Conservation (phyloP, 2,113 vertebrate species). For the Geococcyx californianus region DNA sequence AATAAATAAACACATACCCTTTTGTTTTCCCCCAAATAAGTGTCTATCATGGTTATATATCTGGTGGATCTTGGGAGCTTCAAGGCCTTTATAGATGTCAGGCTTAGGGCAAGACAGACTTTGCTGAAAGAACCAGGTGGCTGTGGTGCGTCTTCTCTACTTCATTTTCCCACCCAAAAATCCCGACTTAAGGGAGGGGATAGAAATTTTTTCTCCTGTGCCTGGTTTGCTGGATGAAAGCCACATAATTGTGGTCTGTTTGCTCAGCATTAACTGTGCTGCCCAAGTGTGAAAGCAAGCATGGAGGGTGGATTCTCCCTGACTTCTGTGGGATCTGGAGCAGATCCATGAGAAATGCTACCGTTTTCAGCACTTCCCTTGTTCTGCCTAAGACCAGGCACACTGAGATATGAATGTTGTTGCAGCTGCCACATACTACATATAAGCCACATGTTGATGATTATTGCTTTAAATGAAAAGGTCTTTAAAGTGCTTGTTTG, state of each 20-base stretch:
- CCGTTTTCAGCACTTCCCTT: slow-evolving; percentile 57
- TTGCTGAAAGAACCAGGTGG: not conserved
- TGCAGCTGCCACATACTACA: slow-evolving; percentile 36
- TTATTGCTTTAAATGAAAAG: slow-evolving; percentile 11
- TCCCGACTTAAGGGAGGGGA: not conserved
- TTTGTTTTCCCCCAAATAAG: accelerated
- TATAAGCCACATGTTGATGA: slow-evolving; percentile 29
- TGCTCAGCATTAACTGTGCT: slow-evolving; percentile 13
- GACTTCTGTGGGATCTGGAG: slow-evolving; percentile 60
- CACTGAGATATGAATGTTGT: slow-evolving; percentile 43
- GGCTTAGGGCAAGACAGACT: not conserved
- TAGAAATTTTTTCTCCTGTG: not conserved
- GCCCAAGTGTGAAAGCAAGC: slow-evolving; percentile 25
- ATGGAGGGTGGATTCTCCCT: slow-evolving; percentile 10
- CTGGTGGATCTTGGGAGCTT: not conserved
- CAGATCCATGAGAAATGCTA: slow-evolving; percentile 46
- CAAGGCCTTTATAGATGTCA: not conserved
- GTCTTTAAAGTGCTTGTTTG: not conserved
- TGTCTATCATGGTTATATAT: not conserved
- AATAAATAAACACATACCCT: not conserved
- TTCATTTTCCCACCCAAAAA: not conserved
- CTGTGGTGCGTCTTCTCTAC: not conserved
- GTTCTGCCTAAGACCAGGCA: slow-evolving; percentile 36
- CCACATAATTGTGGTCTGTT: slow-evolving; percentile 34
- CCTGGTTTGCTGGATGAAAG: not conserved